Base-by-base conservation (phyloP, 2,797 vertebrate genomes). In the Eulemur coronatus region DNA sequence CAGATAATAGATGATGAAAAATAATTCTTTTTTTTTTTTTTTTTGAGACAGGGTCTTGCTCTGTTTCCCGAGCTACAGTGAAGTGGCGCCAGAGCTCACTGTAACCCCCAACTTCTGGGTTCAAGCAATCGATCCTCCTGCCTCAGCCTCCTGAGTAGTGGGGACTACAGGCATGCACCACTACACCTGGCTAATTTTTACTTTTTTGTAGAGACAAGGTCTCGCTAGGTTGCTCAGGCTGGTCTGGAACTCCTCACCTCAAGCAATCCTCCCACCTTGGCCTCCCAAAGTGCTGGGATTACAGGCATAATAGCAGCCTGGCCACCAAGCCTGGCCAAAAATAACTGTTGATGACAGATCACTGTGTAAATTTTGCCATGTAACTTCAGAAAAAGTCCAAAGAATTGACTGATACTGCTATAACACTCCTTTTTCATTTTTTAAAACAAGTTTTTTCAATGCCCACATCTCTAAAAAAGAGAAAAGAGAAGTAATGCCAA, bases 311-410 rank as follows among this genome's bases (percentile, higher is more conserved):
- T 57, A 57, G 8, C 55, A 57, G 30, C 6, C 30, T 33, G 14
- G 30, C 15, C 61, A 65, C 30, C 61, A 17, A 63, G 30, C 14
- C 61, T 63, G 30, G 30, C 30, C 30, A 65, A 65, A 94, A 90
- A 55, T 57, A 57, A 57, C 28, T 57, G 28, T 55, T 79, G 76
- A 79, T 73, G 35, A 76, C 22, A 80, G 46, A 55, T 73, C n/a
- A 73, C 20, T 48, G 6, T 18, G 5, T 86, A 75, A 91, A 7
- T 72, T 95, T 84, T 70, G 80, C 72, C 78, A 61, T 13, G 3
- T 10, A 81, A 96, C 41, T 69, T 96, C 82, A 76, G n/a, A 72
- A 81, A 90, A n/a, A 30, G n/a, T 59, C 33, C 55, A 80, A 90
- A 73, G 30, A 94, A 69, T 22, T 59, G 46, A 52, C 6, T 78